A percentile compares a stretch with the other conserved stretches of the same genome.
Conservation (phyloP, 2,797 vertebrate genomes). For the Pangasius djambal region DNA sequence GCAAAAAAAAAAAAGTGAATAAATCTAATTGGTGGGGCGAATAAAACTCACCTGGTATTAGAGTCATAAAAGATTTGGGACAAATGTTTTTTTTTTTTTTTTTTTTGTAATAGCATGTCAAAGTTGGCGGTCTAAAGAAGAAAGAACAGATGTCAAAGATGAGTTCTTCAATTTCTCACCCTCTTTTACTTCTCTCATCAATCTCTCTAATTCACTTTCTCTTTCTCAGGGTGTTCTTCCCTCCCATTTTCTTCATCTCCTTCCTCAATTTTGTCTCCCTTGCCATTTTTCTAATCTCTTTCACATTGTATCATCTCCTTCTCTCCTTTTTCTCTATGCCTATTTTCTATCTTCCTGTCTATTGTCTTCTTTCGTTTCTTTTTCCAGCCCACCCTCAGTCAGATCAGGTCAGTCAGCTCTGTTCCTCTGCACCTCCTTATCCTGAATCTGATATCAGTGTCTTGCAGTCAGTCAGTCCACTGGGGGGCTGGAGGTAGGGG, state of each 20-base stretch:
- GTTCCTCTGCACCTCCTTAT: constrained; percentile 47
- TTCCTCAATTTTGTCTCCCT: constrained; percentile 32
- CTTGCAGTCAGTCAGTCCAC: constrained; percentile 43
- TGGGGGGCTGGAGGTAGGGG: not conserved
- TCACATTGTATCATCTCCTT: not conserved
- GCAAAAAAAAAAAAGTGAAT: not conserved
- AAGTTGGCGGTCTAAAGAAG: not conserved
- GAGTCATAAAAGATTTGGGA: not conserved
- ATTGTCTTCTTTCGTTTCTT: not conserved
- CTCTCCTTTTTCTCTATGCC: not conserved
- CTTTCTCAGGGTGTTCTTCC: not conserved
- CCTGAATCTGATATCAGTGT: constrained; percentile 23
- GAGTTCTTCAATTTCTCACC: not conserved
- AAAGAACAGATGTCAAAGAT: not conserved
- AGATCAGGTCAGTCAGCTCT: constrained; percentile 45
- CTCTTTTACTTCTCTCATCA: not conserved
- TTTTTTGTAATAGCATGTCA: not conserved
- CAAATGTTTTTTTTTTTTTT: not conserved
- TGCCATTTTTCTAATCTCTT: not conserved
- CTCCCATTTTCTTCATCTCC: constrained; percentile 36
- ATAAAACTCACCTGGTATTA: not conserved
- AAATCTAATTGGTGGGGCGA: not conserved
- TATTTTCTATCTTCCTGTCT: not conserved
- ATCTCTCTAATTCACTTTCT: not conserved
- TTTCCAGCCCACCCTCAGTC: constrained; percentile 14